phyloP scores from a whole-genome alignment of 2,888 invertebrate genomes.

The Orthosia gothica region DNA sequence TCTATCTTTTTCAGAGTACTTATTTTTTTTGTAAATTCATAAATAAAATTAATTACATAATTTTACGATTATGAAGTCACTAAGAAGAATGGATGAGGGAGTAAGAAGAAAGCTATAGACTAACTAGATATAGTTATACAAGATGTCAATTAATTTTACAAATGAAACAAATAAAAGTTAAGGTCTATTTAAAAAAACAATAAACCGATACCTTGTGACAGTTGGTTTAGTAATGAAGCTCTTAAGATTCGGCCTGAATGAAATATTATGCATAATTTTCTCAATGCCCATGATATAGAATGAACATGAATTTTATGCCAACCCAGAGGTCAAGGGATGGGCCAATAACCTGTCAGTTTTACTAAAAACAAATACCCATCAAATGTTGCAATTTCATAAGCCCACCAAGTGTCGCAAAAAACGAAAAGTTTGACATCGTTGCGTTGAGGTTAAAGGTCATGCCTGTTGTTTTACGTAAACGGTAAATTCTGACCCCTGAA shows the following conservation, averaged over 20 bases:
- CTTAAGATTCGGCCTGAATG: not conserved
- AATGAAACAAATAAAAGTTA: too few species aligned
- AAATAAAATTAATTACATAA: too few species aligned
- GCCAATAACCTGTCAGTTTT: not conserved
- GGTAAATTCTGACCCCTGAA: conserved; percentile 41
- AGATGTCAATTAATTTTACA: too few species aligned
- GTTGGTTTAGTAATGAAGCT: not conserved
- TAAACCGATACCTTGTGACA: too few species aligned
- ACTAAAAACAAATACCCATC: not conserved
- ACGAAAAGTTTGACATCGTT: conserved; percentile 16
- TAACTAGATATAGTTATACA: too few species aligned
- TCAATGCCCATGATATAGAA: not conserved
- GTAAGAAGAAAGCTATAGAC: too few species aligned
- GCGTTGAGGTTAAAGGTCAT: conserved; percentile 2
- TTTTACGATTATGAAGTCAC: too few species aligned
- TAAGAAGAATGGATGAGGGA: too few species aligned
- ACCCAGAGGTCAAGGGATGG: not conserved
- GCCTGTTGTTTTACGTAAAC: conserved; percentile 12
- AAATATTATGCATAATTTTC: not conserved
- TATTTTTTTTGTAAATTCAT: too few species aligned
- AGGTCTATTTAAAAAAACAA: too few species aligned
- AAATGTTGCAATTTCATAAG: conserved; percentile 18
- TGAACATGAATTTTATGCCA: not conserved
- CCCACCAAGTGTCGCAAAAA: conserved; percentile 10
- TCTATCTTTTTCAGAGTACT: too few species aligned